Evolutionary conservation across 2,888 invertebrate genomes (phyloP).

Genomic region (Paralinhomoeus sp.): DNA sequence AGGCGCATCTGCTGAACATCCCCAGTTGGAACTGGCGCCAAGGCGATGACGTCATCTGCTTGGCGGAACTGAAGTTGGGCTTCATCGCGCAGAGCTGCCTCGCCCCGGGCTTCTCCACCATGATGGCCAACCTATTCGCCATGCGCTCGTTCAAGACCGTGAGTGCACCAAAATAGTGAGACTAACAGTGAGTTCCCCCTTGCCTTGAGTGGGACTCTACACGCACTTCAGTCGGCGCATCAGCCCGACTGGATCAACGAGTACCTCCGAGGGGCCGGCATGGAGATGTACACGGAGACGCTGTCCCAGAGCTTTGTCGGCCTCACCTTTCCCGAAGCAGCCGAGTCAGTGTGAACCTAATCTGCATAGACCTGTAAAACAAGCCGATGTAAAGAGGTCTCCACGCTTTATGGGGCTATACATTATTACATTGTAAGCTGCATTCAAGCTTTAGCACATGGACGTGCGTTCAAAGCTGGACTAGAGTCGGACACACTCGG

Average conservation of each 20-base stretch:
- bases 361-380: neutral
- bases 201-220: conserved; percentile 32
- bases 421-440: too few relatives aligned
- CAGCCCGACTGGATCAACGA: conserved; percentile 97
- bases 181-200: neutral
- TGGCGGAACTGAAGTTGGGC: conserved; percentile 92
- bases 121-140: conserved; percentile 99
- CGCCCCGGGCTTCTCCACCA: conserved; percentile 97
- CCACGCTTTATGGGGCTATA: too few relatives aligned
- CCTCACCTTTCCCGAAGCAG: conserved; percentile 95
- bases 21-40: conserved; percentile 99
- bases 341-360: neutral
- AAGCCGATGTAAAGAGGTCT: too few relatives aligned
- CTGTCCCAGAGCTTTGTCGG: conserved; percentile 96
- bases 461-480: too few relatives aligned
- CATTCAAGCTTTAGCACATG: too few relatives aligned
- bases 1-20: conserved; percentile 99
- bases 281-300: conserved; percentile 95
- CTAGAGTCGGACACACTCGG: too few relatives aligned
- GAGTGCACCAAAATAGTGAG: conserved; percentile 11
- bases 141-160: conserved; percentile 50
- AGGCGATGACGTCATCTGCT: conserved; percentile 96
- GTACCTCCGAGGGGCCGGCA: conserved; percentile 98
- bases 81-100: conserved; percentile 99
- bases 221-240: neutral